Conservation (phyloP, 1,140 invertebrate species). For the Saccostrea cuccullata region DNA sequence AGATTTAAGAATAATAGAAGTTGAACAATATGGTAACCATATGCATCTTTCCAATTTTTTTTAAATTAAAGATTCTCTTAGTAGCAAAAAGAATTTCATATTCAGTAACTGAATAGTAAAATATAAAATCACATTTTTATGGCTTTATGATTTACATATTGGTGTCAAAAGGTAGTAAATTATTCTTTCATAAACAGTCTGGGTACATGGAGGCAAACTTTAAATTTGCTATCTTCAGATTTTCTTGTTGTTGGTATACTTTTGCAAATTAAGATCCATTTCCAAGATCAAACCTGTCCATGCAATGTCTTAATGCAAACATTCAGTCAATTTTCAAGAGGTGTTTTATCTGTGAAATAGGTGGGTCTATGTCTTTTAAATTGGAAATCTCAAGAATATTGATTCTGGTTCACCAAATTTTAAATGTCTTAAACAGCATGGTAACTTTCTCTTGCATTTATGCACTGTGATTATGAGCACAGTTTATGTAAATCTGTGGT, state of each 20-base stretch:
- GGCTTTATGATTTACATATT: not conserved
- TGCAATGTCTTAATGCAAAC: conserved; percentile 10
- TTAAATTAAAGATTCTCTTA: not conserved
- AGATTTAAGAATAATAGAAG: not conserved
- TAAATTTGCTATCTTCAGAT: not conserved
- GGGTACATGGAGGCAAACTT: not conserved
- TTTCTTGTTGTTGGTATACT: conserved; percentile 11
- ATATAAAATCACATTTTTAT: too few species aligned
- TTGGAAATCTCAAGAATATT: conserved; percentile 27
- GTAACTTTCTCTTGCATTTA: conserved; percentile 11
- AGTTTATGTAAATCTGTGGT: conserved; percentile 10
- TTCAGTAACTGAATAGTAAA: too few species aligned
- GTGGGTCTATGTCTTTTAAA: conserved; percentile 24
- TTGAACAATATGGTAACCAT: not conserved
- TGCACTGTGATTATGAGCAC: conserved; percentile 1
- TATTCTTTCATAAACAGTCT: too few species aligned
- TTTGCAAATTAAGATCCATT: not conserved
- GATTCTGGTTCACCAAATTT: conserved; percentile 17
- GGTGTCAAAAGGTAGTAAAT: not conserved
- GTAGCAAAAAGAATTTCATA: too few species aligned
- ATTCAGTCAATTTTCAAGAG: conserved; percentile 10
- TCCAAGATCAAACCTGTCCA: conserved; percentile 10
- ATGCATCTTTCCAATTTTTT: not conserved
- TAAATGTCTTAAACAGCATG: conserved; percentile 21
- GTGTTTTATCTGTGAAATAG: conserved; percentile 25